These are phyloP conservation scores for Apus apus DNA, from an alignment of 2,113 vertebrate species.

Conservation along the genomic window DNA sequence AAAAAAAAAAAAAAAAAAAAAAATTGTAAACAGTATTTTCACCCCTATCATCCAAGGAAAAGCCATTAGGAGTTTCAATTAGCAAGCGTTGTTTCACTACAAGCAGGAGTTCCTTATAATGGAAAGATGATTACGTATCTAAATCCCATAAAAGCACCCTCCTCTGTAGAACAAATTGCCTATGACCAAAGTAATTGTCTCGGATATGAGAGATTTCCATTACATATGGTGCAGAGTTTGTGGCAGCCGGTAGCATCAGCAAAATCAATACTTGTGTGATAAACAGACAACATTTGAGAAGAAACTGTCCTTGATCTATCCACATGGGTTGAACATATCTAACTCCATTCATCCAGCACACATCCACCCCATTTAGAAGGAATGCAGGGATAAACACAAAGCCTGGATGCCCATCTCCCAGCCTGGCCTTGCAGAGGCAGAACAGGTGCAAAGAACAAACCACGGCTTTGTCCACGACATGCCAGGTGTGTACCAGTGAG, in stretches of 20 bases:
- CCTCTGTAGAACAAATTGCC: background rate
- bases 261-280: background rate
- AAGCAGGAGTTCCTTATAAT: background rate
- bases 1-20: too few relatives aligned
- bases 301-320: background rate
- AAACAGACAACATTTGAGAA: background rate
- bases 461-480: rapidly evolving
- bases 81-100: background rate
- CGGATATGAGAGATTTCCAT: background rate
- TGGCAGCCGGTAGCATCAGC: background rate
- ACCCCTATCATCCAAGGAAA: background rate
- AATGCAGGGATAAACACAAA: rapidly evolving
- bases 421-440: background rate
- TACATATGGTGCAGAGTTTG: background rate
- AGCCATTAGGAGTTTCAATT: background rate
- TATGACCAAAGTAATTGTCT: background rate
- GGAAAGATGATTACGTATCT: background rate
- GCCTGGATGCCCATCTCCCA: background rate
- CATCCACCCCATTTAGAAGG: rapidly evolving
- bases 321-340: background rate
- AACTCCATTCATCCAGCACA: rapidly evolving
- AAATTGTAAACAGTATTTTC: background rate
- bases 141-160: background rate
- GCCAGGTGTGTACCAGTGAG: background rate
- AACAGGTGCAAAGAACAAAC: background rate